Percentiles rank a stretch among this genome's conserved stretches.
phyloP scores from a whole-genome alignment of 2,797 vertebrate genomes.

The Channa striata region DNA sequence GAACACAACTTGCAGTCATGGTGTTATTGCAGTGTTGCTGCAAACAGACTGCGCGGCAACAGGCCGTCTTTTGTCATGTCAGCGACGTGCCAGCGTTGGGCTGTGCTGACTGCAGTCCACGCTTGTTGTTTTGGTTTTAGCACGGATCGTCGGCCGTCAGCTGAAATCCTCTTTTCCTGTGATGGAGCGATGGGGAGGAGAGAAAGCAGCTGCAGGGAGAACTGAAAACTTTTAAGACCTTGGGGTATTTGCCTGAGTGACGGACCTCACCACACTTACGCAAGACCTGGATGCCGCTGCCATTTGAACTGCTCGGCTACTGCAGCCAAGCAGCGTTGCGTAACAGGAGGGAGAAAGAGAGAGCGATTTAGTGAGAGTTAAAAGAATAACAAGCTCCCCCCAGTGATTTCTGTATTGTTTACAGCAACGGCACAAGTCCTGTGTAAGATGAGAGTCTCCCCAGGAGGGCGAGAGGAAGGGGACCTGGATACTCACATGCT shows the following conservation, averaged over 20 bases:
- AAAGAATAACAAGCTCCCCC: slow-evolving; percentile 73
- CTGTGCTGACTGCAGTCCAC: slow-evolving; percentile 5
- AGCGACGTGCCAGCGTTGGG: slow-evolving; percentile 1
- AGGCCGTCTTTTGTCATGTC: slow-evolving; percentile 28
- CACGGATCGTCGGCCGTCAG: slow-evolving; percentile 7
- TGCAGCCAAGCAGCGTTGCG: slow-evolving; percentile 73
- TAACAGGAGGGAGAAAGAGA: slow-evolving; percentile 60
- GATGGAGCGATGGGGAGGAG: slow-evolving; percentile 32
- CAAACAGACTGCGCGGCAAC: slow-evolving; percentile 41
- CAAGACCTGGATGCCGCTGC: slow-evolving; percentile 79
- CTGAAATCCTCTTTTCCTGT: slow-evolving; percentile 13
- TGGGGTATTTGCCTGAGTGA: slow-evolving; percentile 45
- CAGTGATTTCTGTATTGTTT: slow-evolving; percentile 68
- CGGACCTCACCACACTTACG: slow-evolving; percentile 72
- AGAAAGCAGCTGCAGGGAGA: slow-evolving; percentile 44
- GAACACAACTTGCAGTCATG: slow-evolving; percentile 1
- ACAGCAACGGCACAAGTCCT: slow-evolving; percentile 60
- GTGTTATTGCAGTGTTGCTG: slow-evolving; percentile 42
- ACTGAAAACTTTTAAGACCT: slow-evolving; percentile 34
- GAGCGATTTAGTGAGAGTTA: slow-evolving; percentile 45
- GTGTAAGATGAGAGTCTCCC: slow-evolving; percentile 70
- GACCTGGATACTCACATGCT: slow-evolving; percentile 29
- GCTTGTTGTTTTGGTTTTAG: slow-evolving; percentile 32
- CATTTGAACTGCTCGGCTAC: slow-evolving; percentile 64
- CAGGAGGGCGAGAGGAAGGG: slow-evolving; percentile 34